Evolutionary conservation across 1,140 invertebrate species (phyloP), one percentile per base, ranked within the genome.

Genomic region (Drosophila ogumai): DNA sequence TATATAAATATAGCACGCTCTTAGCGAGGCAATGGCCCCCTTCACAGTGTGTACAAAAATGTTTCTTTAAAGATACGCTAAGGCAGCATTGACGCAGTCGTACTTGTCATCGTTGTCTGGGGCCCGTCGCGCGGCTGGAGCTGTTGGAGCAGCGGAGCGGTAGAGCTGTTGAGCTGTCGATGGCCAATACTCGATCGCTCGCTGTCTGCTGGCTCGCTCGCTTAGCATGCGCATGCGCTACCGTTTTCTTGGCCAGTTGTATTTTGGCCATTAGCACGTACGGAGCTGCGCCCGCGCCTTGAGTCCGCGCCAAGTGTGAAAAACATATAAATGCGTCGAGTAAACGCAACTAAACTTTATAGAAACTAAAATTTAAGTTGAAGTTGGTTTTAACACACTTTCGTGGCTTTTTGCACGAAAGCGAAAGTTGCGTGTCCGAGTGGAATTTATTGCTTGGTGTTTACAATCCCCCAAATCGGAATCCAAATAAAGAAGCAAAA

Each of bases 241-340:
- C 85, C 78, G 81, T 90, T 90, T 85, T 82, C 77, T 86, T 90
- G 75, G 82, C 76, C 91, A 92, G 91, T 92, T 90, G 76, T 85
- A 85, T 90, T 87, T 90, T 86, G 87, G 87, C 91, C 79, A 92
- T 92, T 92, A 92, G 76, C 91, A 92, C 91, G 91, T 82, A 75
- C 87, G 81, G 91, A 84, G 55, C 87, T 85, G 84, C 66, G 66
- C 52, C 73, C 81, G 76, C 75, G 81, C 76, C 60, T 84, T 73
- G 64, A 82, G 75, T 76, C 58, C 69, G 47, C 60, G 63, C 61
- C 58, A 78, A 72, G 71, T 81, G 71, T 79, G 71, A 80, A 80
- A 75, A 41, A 52, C 32, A 74, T 47, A 76, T 52, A 65, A 66
- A 75, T 75, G 47, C 72, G 55, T 63, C 72, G 47, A 69, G 65